These are phyloP conservation scores for Scaptomyza parva DNA, from an alignment of 2,888 invertebrate genomes.

Conservation along the genomic window DNA sequence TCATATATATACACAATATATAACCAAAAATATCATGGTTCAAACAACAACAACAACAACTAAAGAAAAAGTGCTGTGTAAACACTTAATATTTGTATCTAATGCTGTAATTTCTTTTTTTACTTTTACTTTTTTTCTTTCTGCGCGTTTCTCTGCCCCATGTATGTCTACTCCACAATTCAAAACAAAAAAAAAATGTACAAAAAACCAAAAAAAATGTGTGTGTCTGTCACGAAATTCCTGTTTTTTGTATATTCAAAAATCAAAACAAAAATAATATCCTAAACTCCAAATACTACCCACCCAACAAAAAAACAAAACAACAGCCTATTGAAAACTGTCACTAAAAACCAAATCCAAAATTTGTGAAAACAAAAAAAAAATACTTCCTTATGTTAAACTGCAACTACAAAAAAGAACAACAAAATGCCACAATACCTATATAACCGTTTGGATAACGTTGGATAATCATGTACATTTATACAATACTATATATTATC, in stretches of 20 bases:
- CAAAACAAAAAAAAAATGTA: constrained; percentile 20
- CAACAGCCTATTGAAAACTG: constrained; percentile 71
- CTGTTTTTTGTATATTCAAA: constrained; percentile 66
- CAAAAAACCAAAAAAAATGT: constrained; percentile 48
- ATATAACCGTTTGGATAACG: constrained; percentile 52
- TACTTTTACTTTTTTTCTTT: constrained; percentile 78
- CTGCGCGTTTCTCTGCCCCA: constrained; percentile 62
- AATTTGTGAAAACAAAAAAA: constrained; percentile 50
- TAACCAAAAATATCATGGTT: constrained; percentile 34
- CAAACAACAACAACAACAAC: constrained; percentile 23
- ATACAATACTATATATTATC: constrained; percentile 4
- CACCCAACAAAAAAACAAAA: constrained; percentile 41
- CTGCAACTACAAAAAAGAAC: constrained; percentile 28
- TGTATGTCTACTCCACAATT: constrained; percentile 69
- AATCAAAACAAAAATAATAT: constrained; percentile 44
- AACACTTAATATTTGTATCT: constrained; percentile 76
- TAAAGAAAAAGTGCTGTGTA: constrained; percentile 32
- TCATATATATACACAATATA: constrained; percentile 19
- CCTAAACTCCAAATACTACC: constrained; percentile 22
- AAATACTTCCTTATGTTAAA: constrained; percentile 36
- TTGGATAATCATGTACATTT: constrained; percentile 52
- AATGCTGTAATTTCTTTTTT: constrained; percentile 81
- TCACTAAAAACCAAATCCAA: constrained; percentile 68
- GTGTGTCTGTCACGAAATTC: constrained; percentile 57
- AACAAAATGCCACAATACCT: constrained; percentile 7